Base-by-base conservation (phyloP, 2,797 vertebrate genomes). In the Acanthornis magna region DNA sequence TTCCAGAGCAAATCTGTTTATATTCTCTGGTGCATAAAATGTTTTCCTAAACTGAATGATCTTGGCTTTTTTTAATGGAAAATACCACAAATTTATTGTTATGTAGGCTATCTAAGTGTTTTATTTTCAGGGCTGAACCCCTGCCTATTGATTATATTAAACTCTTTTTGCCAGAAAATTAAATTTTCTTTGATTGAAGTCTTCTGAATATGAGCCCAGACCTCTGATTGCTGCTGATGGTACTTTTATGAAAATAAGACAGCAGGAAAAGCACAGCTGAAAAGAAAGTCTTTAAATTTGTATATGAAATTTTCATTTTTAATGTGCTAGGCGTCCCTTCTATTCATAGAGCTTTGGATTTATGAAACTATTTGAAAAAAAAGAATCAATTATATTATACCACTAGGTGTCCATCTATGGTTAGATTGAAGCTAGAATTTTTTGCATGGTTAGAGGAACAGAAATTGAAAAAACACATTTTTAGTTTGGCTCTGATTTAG, bases 381-480 rank as follows among this genome's bases (percentile, higher is more conserved):
- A 85, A 16, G 9, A 38, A 16, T 73, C 21, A 48, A 15, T 90
- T 88, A 13, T 50, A 21, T 81, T 75, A 21, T 5, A 72, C 93
- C 83, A 90, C 91, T 95, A 95, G 89, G 53, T 95, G 91, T 90
- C 93, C 50, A 57, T 82, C 89, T 92, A 72, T 0, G 21, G n/a
- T 75, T 90, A 85, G 67, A 82, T 45, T 79, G 54, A 60, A 90
- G 30, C 20, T 68, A 25, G 40, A 81, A 36, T 5, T 51, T 85
- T 72, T 78, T 85, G 6, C 3, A 2, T 47, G 29, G 21, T 40
- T 60, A 60, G 72, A 85, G 71, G 45, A 83, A 32, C 19, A 60
- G 51, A 65, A 80, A 53, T 30, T 36, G 42, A 57, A 87, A 38
- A 77, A 81, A 30, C 15, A 26, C 1, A 7, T 55, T 70, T 84